A percentile compares a stretch with the other conserved stretches of the same genome.
These are phyloP conservation scores for Aricia artaxerxes DNA, from an alignment of 2,888 invertebrate genomes.

Conservation along the genomic window DNA sequence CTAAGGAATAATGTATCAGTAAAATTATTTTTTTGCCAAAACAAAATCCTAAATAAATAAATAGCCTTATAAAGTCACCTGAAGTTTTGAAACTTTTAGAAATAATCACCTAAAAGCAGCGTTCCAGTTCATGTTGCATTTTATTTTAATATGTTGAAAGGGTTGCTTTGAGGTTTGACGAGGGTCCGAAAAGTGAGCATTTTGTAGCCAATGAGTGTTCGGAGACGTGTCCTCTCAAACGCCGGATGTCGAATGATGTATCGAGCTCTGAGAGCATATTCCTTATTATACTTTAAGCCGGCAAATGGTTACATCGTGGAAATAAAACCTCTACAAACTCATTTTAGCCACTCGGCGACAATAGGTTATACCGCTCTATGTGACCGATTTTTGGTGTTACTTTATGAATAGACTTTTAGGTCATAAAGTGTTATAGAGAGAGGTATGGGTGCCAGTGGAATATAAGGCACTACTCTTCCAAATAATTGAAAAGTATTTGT, in stretches of 20 bases:
- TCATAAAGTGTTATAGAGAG: too few relatives aligned
- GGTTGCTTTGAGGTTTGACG: conserved; percentile 36
- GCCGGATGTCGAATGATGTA: conserved; percentile 51
- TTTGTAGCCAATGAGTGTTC: conserved; percentile 44
- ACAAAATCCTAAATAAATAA: too few relatives aligned
- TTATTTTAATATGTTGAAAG: conserved; percentile 20
- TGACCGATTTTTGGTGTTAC: background rate
- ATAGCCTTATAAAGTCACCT: too few relatives aligned
- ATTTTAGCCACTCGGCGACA: too few relatives aligned
- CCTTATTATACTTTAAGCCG: conserved; percentile 41
- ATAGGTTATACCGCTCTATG: background rate
- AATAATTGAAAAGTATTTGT: too few relatives aligned
- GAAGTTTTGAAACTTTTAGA: background rate
- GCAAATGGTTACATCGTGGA: conserved; percentile 39
- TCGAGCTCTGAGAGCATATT: conserved; percentile 44
- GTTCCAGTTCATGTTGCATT: background rate
- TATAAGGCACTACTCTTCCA: too few relatives aligned
- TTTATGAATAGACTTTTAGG: background rate
- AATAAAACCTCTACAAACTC: conserved; percentile 33
- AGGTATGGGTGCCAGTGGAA: too few relatives aligned
- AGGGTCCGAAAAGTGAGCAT: conserved; percentile 44
- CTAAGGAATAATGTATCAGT: too few relatives aligned
- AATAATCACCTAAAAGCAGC: background rate
- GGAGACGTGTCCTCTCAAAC: conserved; percentile 47
- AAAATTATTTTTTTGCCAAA: too few relatives aligned